Conservation (phyloP, 2,888 invertebrate species). For the Romanomermis culicivorax region DNA sequence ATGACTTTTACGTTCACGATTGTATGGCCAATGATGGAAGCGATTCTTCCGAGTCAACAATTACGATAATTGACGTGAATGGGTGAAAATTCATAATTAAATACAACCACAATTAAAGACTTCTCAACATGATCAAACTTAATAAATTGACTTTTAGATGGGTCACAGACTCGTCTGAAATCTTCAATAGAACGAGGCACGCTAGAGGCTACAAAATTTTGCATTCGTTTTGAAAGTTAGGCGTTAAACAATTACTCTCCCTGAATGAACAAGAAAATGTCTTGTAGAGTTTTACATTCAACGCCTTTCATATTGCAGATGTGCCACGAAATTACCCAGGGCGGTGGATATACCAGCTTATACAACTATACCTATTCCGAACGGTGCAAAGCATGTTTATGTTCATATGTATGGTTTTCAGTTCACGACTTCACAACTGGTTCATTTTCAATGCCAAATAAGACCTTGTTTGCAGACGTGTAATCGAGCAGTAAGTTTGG, state of each 20-base stretch:
- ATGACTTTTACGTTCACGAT: conserved; percentile 26
- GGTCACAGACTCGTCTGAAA: too few relatives aligned
- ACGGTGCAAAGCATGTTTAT: conserved; percentile 24
- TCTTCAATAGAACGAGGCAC: too few relatives aligned
- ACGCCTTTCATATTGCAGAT: too few relatives aligned
- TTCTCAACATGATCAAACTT: too few relatives aligned
- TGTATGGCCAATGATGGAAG: conserved; percentile 25
- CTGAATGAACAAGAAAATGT: too few relatives aligned
- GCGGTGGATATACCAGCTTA: conserved; percentile 25
- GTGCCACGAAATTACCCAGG: conserved; percentile 21
- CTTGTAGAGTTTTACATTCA: too few relatives aligned
- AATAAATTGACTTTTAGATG: too few relatives aligned
- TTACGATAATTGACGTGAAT: conserved; percentile 22
- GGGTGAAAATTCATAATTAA: conserved; percentile 15
- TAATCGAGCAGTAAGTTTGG: conserved; percentile 7
- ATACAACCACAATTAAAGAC: neutral
- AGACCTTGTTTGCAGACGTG: conserved; percentile 12
- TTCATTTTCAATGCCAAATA: conserved; percentile 14
- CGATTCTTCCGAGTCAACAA: conserved; percentile 21
- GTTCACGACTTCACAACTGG: conserved; percentile 13
- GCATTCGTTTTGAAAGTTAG: too few relatives aligned
- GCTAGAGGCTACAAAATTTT: too few relatives aligned
- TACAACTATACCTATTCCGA: conserved; percentile 16
- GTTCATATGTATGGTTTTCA: conserved; percentile 21
- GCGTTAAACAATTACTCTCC: too few relatives aligned